Percentiles rank a stretch among this genome's conserved stretches.
Evolutionary conservation across 1,140 invertebrate species (phyloP).

Genomic region (Pseudomyrmex concolor): DNA sequence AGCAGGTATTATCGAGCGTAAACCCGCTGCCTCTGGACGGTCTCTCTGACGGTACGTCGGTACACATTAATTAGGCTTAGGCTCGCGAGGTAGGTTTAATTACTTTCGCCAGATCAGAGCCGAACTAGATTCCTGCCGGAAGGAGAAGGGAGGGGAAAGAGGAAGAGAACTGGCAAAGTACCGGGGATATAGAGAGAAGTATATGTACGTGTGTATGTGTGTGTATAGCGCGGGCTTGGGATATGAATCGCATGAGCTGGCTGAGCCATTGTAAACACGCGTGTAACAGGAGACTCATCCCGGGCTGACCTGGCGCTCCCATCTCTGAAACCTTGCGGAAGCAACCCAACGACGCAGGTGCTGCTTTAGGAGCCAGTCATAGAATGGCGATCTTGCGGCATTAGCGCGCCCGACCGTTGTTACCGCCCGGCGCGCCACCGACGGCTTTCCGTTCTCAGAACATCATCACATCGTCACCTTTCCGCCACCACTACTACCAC

Average conservation of each 20-base stretch:
- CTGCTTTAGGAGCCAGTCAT: slow-evolving; percentile 27
- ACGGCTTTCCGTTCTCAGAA: slow-evolving; percentile 44
- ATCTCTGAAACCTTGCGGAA: slow-evolving; percentile 39
- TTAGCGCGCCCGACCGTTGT: slow-evolving; percentile 32
- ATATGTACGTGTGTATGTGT: slow-evolving; percentile 11
- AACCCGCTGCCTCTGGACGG: slow-evolving; percentile 63
- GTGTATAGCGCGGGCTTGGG: slow-evolving; percentile 74
- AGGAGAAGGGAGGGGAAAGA: slow-evolving; percentile 28
- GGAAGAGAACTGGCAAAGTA: slow-evolving; percentile 26
- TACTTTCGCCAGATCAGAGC: slow-evolving; percentile 83
- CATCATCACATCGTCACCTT: slow-evolving; percentile 10
- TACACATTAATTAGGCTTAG: slow-evolving; percentile 83
- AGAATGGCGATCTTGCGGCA: slow-evolving; percentile 27
- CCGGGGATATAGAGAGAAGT: slow-evolving; percentile 30
- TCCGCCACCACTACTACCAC: background rate
- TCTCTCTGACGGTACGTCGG: slow-evolving; percentile 70
- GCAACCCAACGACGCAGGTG: slow-evolving; percentile 36
- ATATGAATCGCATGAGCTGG: slow-evolving; percentile 79
- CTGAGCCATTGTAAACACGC: slow-evolving; percentile 84
- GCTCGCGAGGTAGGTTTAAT: slow-evolving; percentile 82
- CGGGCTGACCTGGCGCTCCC: slow-evolving; percentile 64
- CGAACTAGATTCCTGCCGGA: slow-evolving; percentile 68
- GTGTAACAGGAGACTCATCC: slow-evolving; percentile 82
- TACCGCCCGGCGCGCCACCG: slow-evolving; percentile 32
- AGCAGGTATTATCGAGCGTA: slow-evolving; percentile 72